Evolutionary conservation across 2,113 vertebrate species (phyloP), one percentile per base, ranked within the genome.

Genomic region (Notarius lentiginosus): DNA sequence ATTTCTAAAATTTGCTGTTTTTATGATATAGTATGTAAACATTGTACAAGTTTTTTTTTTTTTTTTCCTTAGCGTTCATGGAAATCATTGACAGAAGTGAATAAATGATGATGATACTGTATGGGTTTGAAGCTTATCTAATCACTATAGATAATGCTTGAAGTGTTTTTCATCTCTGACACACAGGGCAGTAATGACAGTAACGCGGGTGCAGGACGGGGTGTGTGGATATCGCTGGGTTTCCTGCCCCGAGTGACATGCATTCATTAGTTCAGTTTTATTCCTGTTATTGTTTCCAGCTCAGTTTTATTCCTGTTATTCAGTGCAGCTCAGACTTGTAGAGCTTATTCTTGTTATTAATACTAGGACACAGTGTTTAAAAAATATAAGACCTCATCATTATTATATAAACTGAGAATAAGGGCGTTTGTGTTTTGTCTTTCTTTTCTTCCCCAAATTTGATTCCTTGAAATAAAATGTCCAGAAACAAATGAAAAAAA

Each of bases 201-300:
- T 79, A 84, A 82, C 72, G 51, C 77, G 60, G 76, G 72, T 53
- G 17, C 24, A 58, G 72, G 41, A 55, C 70, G 51, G 85, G 87
- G 82, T 49, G 85, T 89, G 80, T 88, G 79, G 87, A 84, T 87
- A 88, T 79, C 70, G 11, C 87, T 84, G 84, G 61, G 89, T 82
- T 92, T 95, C 92, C 92, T 92, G 89, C 90, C 90, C 87, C 2
- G 14, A 91, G 91, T 90, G 89, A 94, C 89, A 77, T 75, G 30
- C n/a, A 1, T 93, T 89, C 88, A 91, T 93, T 91, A 92, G 90
- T 86, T 87, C 30, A 87, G 84, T 93, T 92, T 82, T 88, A 89
- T 87, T 92, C 86, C 79, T 91, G 89, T 93, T 90, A 90, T 92
- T 76, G 84, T 93, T 94, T 92, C 90, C 89, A 89, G 30, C 80